Conservation (phyloP, 1,140 invertebrate species). For the Tachypleus tridentatus region DNA sequence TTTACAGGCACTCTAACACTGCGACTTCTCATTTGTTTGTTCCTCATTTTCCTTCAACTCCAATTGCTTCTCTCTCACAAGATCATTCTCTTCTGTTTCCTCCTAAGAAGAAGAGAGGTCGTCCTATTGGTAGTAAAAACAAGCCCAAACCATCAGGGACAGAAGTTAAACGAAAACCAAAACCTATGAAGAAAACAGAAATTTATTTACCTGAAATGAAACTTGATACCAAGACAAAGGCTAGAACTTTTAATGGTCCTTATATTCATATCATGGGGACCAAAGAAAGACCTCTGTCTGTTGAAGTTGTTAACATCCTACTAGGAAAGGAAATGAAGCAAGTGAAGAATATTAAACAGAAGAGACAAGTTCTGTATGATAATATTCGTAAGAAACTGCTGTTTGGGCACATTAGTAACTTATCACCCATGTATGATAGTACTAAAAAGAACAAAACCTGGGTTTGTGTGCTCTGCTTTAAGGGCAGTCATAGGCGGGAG, state of each 20-base stretch:
- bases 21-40: too few relatives aligned
- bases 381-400: conserved; percentile 2
- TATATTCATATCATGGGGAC: conserved; percentile 55
- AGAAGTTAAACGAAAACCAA: neutral
- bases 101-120: conserved; percentile 13
- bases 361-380: neutral
- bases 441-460: conserved; percentile 51
- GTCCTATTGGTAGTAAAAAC: conserved; percentile 29
- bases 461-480: conserved; percentile 83
- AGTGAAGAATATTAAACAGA: neutral
- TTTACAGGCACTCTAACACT: too few relatives aligned
- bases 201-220: too few relatives aligned
- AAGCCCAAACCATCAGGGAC: conserved; percentile 23
- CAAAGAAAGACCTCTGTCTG: conserved; percentile 50
- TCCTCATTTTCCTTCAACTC: too few relatives aligned
- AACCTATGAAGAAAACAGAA: too few relatives aligned
- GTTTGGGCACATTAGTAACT: neutral
- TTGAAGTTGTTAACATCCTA: conserved; percentile 53
- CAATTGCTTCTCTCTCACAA: too few relatives aligned
- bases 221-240: neutral
- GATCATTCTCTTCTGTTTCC: too few relatives aligned
- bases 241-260: conserved; percentile 26
- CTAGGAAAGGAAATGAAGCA: conserved; percentile 44
- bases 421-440: conserved; percentile 15
- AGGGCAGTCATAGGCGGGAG: conserved; percentile 61